A percentile compares a stretch with the other conserved stretches of the same genome.
Conservation (phyloP, 2,888 invertebrate genomes). For the Cactoblastis cactorum region DNA sequence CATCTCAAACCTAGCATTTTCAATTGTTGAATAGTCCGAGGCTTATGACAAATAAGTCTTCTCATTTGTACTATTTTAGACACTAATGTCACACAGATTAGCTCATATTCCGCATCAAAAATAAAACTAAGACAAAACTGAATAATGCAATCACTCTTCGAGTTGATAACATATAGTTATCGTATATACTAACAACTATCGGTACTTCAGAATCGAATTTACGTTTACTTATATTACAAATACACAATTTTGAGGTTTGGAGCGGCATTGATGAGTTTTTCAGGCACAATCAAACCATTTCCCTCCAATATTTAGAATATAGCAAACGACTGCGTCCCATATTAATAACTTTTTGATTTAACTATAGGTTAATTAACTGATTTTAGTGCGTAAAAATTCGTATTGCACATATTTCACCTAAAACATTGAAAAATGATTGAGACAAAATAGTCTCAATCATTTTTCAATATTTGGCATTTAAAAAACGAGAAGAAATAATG, state of each 20-base stretch:
- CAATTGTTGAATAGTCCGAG: constrained; percentile 78
- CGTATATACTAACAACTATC: constrained; percentile 54
- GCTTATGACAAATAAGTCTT: constrained; percentile 81
- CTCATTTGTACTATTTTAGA: constrained; percentile 81
- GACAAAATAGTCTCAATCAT: no score
- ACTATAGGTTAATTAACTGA: background rate
- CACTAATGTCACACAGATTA: constrained; percentile 77
- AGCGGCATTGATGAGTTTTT: constrained; percentile 75
- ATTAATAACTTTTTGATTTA: background rate
- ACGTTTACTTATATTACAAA: constrained; percentile 52
- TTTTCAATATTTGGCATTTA: no score
- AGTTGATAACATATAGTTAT: constrained; percentile 52
- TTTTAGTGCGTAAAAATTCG: no score
- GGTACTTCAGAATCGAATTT: constrained; percentile 59
- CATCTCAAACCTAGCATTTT: constrained; percentile 80
- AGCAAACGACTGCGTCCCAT: constrained; percentile 38
- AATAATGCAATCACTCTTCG: constrained; percentile 77
- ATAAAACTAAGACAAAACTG: constrained; percentile 71
- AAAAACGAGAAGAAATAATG: no score
- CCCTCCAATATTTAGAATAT: constrained; percentile 71
- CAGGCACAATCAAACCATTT: constrained; percentile 77
- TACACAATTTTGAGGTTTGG: constrained; percentile 78
- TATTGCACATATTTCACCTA: no score
- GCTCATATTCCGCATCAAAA: constrained; percentile 71
- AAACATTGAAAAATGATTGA: no score